These are phyloP conservation scores for Ophion ellenae DNA, from an alignment of 2,888 invertebrate species.

Conservation along the genomic window DNA sequence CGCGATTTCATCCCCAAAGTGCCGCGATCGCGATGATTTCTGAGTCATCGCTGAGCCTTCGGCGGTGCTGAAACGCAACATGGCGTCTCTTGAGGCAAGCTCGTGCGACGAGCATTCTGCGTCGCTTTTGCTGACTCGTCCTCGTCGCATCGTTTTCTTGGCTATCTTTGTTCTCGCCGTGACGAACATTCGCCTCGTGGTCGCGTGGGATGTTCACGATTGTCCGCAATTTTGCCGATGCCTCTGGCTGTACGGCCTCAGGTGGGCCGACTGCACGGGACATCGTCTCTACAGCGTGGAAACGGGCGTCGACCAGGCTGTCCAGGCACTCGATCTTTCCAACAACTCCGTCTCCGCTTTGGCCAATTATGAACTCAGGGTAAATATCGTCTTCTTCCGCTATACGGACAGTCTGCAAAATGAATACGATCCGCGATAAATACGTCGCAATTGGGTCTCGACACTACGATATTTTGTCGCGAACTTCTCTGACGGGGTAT, in stretches of 20 bases:
- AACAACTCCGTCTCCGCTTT: slow-evolving; percentile 79
- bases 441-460: too few species aligned
- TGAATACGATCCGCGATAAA: background rate
- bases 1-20: background rate
- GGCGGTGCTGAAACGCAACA: background rate
- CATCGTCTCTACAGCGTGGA: slow-evolving; percentile 77
- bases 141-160: background rate
- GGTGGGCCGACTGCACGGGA: slow-evolving; percentile 77
- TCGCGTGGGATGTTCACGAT: slow-evolving; percentile 47
- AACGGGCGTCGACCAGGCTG: slow-evolving; percentile 73
- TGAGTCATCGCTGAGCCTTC: background rate
- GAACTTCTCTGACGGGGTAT: too few species aligned
- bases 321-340: slow-evolving; percentile 80
- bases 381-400: slow-evolving; percentile 58
- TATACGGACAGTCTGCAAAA: background rate
- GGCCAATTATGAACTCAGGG: slow-evolving; percentile 75
- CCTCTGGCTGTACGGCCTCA: slow-evolving; percentile 75
- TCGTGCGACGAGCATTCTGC: background rate
- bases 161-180: background rate
- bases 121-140: background rate
- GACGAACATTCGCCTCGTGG: background rate
- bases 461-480: too few species aligned
- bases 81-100: background rate
- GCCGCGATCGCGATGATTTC: background rate
- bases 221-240: slow-evolving; percentile 78